These are phyloP conservation scores for Pollenia griseotomentosa DNA, from an alignment of 2,888 invertebrate species.

Conservation along the genomic window DNA sequence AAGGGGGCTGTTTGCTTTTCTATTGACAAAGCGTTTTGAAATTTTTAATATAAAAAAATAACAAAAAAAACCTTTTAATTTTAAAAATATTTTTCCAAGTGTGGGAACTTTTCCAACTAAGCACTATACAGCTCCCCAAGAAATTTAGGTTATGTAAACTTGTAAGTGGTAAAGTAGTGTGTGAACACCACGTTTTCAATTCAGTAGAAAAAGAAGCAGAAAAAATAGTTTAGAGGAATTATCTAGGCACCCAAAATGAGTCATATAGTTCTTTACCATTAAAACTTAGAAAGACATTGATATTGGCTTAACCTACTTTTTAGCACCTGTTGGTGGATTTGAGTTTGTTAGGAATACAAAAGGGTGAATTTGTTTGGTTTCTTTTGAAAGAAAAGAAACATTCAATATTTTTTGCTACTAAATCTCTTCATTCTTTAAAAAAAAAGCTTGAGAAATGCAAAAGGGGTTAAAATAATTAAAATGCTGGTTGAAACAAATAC, in stretches of 20 bases:
- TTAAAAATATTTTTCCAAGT: constrained; percentile 42
- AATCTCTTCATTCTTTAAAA: background rate
- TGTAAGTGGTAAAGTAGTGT: constrained; percentile 54
- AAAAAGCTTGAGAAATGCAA: background rate
- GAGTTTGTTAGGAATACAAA: constrained; percentile 34
- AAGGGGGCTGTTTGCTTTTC: constrained; percentile 52
- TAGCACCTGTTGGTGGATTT: constrained; percentile 68
- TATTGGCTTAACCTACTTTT: constrained; percentile 73
- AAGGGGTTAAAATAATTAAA: constrained; percentile 30
- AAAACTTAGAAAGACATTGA: constrained; percentile 59
- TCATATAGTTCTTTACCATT: constrained; percentile 50
- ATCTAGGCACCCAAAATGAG: constrained; percentile 54
- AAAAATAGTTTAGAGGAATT: constrained; percentile 49
- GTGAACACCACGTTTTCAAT: constrained; percentile 28
- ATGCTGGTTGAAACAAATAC: background rate
- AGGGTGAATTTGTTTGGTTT: constrained; percentile 68
- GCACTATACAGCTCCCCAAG: background rate
- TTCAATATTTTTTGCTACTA: background rate
- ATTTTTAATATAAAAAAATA: background rate
- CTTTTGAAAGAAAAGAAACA: constrained; percentile 27
- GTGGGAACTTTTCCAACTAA: constrained; percentile 64
- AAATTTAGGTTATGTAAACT: constrained; percentile 71
- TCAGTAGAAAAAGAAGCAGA: constrained; percentile 24
- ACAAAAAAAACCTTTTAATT: constrained; percentile 40
- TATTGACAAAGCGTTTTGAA: constrained; percentile 36